Conservation (phyloP, 2,797 vertebrate species). For the Paedocypris micromegethes region DNA sequence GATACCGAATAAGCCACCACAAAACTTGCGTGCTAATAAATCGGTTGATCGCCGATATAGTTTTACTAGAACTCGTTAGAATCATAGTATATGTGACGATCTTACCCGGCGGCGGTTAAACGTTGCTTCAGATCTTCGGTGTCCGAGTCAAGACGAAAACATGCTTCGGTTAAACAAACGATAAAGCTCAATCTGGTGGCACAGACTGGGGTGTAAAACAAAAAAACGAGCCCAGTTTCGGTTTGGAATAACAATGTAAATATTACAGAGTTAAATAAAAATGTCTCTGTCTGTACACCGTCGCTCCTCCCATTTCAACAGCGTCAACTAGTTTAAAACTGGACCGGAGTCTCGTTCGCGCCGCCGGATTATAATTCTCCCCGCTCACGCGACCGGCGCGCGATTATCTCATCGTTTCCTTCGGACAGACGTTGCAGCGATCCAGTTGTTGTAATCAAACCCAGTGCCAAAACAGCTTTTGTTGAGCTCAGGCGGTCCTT, state of each 20-base stretch:
- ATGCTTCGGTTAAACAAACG: constrained; percentile 7
- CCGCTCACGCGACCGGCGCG: constrained; percentile 18
- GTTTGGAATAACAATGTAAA: constrained; percentile 19
- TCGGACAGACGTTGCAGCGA: background rate
- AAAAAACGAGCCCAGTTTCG: background rate
- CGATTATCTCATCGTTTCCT: background rate
- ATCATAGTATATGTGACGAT: background rate
- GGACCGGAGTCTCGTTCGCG: constrained; percentile 18
- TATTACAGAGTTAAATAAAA: constrained; percentile 15
- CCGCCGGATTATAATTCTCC: constrained; percentile 30
- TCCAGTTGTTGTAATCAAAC: constrained; percentile 50
- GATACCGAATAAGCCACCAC: too few relatives aligned
- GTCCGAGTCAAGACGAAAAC: constrained; percentile 28
- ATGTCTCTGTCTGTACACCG: constrained; percentile 27
- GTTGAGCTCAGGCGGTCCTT: background rate
- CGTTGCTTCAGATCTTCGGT: constrained; percentile 25
- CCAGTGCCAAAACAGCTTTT: constrained; percentile 57
- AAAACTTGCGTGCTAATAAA: too few relatives aligned
- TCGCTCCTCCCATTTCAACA: constrained; percentile 44
- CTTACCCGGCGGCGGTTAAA: constrained; percentile 39
- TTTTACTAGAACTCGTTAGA: too few relatives aligned
- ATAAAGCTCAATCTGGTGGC: background rate
- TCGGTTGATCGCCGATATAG: too few relatives aligned
- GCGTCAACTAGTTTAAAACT: constrained; percentile 27
- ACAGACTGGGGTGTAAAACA: background rate